phyloP scores from a whole-genome alignment of 2,888 invertebrate genomes.

The Maniola hyperantus region DNA sequence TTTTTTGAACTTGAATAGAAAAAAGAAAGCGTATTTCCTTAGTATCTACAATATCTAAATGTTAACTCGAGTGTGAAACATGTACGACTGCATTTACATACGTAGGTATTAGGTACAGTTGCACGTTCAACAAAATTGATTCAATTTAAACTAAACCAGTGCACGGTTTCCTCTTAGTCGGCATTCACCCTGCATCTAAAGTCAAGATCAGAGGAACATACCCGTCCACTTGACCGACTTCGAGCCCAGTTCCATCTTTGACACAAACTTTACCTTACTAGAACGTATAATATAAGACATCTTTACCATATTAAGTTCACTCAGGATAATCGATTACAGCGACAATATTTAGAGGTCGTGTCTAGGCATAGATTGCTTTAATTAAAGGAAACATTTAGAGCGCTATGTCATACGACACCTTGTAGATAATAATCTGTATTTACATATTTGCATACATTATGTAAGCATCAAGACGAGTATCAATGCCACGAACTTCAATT shows the following conservation, averaged over 20 bases:
- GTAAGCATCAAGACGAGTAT: conserved; percentile 10
- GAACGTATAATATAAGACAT: conserved; percentile 10
- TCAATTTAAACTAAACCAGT: conserved; percentile 13
- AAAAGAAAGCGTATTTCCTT: background rate
- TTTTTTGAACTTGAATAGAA: background rate
- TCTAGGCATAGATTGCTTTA: conserved; percentile 18
- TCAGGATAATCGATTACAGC: conserved; percentile 22
- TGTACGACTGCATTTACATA: background rate
- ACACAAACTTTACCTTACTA: conserved; percentile 27
- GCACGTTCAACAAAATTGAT: conserved; percentile 9
- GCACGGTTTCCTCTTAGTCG: conserved; percentile 27
- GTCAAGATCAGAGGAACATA: conserved; percentile 62
- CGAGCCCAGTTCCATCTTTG: conserved; percentile 31
- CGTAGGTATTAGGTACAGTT: background rate
- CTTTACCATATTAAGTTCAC: conserved; percentile 23
- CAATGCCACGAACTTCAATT: background rate
- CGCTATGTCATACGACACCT: conserved; percentile 26
- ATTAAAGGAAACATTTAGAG: conserved; percentile 23
- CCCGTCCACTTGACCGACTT: conserved; percentile 69
- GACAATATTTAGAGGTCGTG: conserved; percentile 27
- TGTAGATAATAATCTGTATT: conserved; percentile 26
- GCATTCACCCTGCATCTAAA: conserved; percentile 39
- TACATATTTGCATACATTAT: conserved; percentile 24
- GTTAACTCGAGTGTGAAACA: background rate
- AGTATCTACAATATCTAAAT: background rate